Evolutionary conservation across 2,797 vertebrate genomes (phyloP).

Genomic region (Epinephelus coioides): DNA sequence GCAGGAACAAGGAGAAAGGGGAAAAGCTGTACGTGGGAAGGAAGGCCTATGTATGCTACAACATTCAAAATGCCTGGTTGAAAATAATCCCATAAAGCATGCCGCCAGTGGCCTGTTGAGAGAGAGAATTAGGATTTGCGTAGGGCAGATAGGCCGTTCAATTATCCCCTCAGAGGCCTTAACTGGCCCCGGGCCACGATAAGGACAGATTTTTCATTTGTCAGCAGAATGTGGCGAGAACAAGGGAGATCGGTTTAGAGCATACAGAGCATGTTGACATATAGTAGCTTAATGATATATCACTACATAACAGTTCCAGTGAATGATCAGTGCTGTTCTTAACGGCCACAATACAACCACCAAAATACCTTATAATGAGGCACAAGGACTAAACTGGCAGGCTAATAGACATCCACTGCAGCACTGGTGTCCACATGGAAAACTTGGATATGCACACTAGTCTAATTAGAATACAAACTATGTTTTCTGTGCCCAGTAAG

Average conservation of each 20-base stretch:
- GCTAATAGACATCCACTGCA: constrained; percentile 24
- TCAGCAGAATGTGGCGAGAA: constrained; percentile 47
- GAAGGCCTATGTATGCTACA: constrained; percentile 70
- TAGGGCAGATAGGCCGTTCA: constrained; percentile 67
- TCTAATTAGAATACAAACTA: constrained; percentile 67
- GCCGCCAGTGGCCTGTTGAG: constrained; percentile 72
- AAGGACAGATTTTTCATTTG: constrained; percentile 63
- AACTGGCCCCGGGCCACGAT: constrained; percentile 55
- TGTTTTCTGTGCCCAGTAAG: constrained; percentile 56
- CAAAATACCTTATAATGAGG: constrained; percentile 3
- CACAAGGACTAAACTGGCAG: constrained; percentile 8
- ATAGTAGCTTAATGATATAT: constrained; percentile 33
- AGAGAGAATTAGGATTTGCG: constrained; percentile 78
- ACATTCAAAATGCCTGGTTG: constrained; percentile 80
- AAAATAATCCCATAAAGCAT: constrained; percentile 85
- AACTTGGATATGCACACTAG: constrained; percentile 28
- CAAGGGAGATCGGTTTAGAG: constrained; percentile 15
- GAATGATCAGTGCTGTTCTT: constrained; percentile 21
- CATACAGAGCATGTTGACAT: constrained; percentile 28
- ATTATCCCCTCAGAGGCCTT: constrained; percentile 67
- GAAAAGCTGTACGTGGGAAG: constrained; percentile 58
- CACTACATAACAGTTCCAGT: constrained; percentile 3
- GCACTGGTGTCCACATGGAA: constrained; percentile 54
- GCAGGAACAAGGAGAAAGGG: constrained; percentile 75
- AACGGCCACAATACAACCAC: constrained; percentile 3